Base-by-base conservation (phyloP, 2,113 vertebrate genomes). In the Dipodomys stephensi region DNA sequence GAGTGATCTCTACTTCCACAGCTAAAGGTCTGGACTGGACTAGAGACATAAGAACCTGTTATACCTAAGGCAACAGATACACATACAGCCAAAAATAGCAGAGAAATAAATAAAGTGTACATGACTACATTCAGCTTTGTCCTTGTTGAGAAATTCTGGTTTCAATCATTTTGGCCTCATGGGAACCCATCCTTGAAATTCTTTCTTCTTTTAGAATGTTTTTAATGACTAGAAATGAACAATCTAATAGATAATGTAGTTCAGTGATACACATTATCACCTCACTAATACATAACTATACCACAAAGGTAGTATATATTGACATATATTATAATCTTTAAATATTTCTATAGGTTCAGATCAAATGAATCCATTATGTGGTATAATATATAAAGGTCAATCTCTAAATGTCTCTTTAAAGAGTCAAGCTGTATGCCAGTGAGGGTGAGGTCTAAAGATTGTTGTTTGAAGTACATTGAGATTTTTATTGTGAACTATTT, bases 361-460 rank as follows among this genome's bases (percentile, higher is more conserved):
- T 92, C 71, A 87, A 39, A 68, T 79, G 20, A 67, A 64, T 91
- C 32, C 32, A n/a, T 57, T 57, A 62, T 95, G 71, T 46, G 64
- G 2, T 49, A 22, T 5, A 39, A 39, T 39, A 39, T 39, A 39
- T 39, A 39, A 39, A 39, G 5, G 39, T 39, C 39, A 39, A 39
- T 39, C 39, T 39, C 9, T 57, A 18, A 57, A 57, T 57, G 53
- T 57, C 53, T 57, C 53, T 57, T 57, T 57, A 57, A 57, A 57
- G 49, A 49, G 49, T 49, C 12, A 49, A 49, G 49, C 8, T 7
- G 49, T 11, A 16, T 57, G 53, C 53, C 15, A 57, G 53, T 57
- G 4, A 57, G 16, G 53, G 11, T 16, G 53, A 57, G 53, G 15
- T 13, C 53, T 57, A 3, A 57, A 57, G 53, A 57, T 57, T 57